Evolutionary conservation across 2,797 vertebrate species (phyloP).

Genomic region (Macropus fuliginosus): DNA sequence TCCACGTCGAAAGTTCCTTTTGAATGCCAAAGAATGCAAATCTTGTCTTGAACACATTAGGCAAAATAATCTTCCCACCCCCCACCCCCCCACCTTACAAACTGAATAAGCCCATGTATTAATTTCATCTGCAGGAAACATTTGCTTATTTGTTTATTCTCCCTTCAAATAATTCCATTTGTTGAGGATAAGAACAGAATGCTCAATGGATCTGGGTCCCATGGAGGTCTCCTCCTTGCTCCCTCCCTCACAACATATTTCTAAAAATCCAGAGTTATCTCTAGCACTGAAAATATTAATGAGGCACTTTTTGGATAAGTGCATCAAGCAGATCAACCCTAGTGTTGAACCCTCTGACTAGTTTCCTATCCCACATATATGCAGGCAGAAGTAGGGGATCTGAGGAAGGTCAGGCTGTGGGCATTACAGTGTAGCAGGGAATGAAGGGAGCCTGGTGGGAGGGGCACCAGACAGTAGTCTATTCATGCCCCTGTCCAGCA

Average conservation of each 20-base stretch:
- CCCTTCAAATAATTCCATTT: constrained; percentile 10
- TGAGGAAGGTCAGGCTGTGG: not conserved
- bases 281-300: not conserved
- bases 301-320: not conserved
- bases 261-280: not conserved
- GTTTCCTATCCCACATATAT: not conserved
- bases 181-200: not conserved
- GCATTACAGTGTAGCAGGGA: not conserved
- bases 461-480: not conserved
- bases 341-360: not conserved
- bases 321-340: not conserved
- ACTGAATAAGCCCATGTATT: not conserved
- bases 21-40: constrained; percentile 29
- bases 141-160: not conserved
- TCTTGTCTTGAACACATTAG: constrained; percentile 1
- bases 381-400: not conserved
- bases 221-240: not conserved
- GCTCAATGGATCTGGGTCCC: not conserved
- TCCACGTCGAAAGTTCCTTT: constrained; percentile 14
- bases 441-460: not conserved
- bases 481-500: not conserved
- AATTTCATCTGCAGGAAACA: not conserved
- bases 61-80: constrained; percentile 12
- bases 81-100: not conserved
- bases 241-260: not conserved